phyloP scores from a whole-genome alignment of 2,888 invertebrate genomes.

The Auanema sp. region DNA sequence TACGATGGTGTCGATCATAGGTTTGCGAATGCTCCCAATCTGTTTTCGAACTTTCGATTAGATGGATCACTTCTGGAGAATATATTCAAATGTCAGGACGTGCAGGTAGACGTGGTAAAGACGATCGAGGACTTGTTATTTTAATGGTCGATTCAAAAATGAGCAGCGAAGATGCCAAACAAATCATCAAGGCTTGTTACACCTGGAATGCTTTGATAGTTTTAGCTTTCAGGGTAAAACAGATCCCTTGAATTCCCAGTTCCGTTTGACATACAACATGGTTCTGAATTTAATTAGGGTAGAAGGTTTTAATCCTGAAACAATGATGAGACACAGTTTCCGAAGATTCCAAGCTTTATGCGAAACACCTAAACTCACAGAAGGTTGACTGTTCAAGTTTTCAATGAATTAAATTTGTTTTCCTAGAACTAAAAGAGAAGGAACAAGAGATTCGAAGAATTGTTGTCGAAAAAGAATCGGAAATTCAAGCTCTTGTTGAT shows the following conservation, averaged over 20 bases:
- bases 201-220: conserved; percentile 5
- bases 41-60: conserved; percentile 17
- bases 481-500: background rate
- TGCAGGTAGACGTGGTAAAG: conserved; percentile 86
- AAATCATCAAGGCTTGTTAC: conserved; percentile 68
- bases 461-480: background rate
- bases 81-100: conserved; percentile 99
- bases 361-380: conserved; percentile 83
- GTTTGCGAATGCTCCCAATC: conserved; percentile 71
- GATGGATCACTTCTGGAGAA: conserved; percentile 77
- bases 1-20: conserved; percentile 94
- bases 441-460: background rate
- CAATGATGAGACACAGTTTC: conserved; percentile 96
- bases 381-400: conserved; percentile 72
- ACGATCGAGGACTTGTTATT: conserved; percentile 93
- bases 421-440: background rate
- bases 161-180: conserved; percentile 69
- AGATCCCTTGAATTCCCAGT: conserved; percentile 96
- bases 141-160: conserved; percentile 98
- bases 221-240: conserved; percentile 78
- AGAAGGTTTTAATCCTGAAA: conserved; percentile 98
- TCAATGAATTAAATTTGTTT: background rate
- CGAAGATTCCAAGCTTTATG: conserved; percentile 98
- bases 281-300: conserved; percentile 85
- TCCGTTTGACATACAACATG: conserved; percentile 99